phyloP scores from a whole-genome alignment of 1,140 invertebrate species.

The Drosophila equinoxialis region DNA sequence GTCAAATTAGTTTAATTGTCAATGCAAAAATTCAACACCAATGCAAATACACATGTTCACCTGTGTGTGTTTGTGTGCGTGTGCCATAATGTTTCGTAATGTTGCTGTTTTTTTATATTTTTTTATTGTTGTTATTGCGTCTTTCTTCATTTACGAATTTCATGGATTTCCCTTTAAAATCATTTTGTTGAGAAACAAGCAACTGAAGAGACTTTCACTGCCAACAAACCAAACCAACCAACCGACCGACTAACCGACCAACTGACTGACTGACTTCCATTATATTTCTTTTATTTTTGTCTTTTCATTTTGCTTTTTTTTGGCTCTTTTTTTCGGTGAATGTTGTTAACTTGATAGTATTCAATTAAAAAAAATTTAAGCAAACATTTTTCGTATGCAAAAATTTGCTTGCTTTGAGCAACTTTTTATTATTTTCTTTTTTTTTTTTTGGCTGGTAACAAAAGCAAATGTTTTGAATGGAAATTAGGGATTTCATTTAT shows the following conservation, averaged over 20 bases:
- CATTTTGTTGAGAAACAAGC: slow-evolving; percentile 74
- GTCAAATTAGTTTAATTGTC: slow-evolving; percentile 78
- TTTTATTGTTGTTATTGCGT: slow-evolving; percentile 46
- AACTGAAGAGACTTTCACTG: slow-evolving; percentile 78
- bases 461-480: too few relatives aligned
- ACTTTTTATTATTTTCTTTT: not conserved
- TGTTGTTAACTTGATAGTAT: slow-evolving; percentile 14
- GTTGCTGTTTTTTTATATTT: slow-evolving; percentile 31
- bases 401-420: not conserved
- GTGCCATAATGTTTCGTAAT: slow-evolving; percentile 69
- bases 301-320: slow-evolving; percentile 37
- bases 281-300: slow-evolving; percentile 45
- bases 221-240: slow-evolving; percentile 45
- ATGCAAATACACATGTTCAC: slow-evolving; percentile 29
- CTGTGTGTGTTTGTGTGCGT: slow-evolving; percentile 20
- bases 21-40: slow-evolving; percentile 54
- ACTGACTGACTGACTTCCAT: slow-evolving; percentile 55
- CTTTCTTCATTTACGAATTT: slow-evolving; percentile 78
- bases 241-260: slow-evolving; percentile 22
- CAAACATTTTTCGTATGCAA: slow-evolving; percentile 6
- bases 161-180: slow-evolving; percentile 76
- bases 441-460: too few relatives aligned
- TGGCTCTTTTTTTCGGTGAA: slow-evolving; percentile 12
- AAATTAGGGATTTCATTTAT: too few relatives aligned
- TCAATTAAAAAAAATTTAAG: slow-evolving; percentile 11